Conservation (phyloP, 2,113 vertebrate genomes). For the Microtus pennsylvanicus region DNA sequence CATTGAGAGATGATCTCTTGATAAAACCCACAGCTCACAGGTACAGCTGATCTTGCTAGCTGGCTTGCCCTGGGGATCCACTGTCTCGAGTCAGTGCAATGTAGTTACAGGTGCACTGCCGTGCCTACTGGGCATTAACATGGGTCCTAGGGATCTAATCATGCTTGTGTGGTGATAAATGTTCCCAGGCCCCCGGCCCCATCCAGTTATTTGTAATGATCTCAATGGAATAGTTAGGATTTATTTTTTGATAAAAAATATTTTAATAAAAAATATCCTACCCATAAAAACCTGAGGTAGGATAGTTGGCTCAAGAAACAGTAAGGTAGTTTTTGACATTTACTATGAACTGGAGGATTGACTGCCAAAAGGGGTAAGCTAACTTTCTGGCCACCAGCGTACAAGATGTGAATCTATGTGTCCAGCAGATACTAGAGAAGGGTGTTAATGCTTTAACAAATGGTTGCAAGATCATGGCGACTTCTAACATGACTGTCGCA, state of each 20-base stretch:
- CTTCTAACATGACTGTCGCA: neutral
- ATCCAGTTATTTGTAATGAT: neutral
- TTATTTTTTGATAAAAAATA: neutral
- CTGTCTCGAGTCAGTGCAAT: neutral
- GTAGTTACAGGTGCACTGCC: neutral
- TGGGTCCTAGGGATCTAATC: neutral
- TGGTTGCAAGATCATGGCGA: accelerated
- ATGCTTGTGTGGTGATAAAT: neutral
- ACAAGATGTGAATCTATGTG: no score
- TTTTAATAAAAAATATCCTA: no score
- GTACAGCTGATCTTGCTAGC: neutral
- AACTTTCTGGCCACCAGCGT: neutral
- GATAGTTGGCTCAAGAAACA: neutral
- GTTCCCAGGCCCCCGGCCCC: neutral
- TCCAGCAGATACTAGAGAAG: no score
- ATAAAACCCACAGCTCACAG: neutral
- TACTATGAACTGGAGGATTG: neutral
- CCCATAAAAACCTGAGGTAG: neutral
- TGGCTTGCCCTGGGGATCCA: neutral
- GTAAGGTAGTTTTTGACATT: neutral
- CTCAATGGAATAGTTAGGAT: neutral
- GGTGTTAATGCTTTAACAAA: neutral
- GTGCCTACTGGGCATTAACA: no score
- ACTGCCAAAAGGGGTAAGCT: neutral
- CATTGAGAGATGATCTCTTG: neutral